Conservation (phyloP, 2,797 vertebrate species). For the Megaceryle alcyon region DNA sequence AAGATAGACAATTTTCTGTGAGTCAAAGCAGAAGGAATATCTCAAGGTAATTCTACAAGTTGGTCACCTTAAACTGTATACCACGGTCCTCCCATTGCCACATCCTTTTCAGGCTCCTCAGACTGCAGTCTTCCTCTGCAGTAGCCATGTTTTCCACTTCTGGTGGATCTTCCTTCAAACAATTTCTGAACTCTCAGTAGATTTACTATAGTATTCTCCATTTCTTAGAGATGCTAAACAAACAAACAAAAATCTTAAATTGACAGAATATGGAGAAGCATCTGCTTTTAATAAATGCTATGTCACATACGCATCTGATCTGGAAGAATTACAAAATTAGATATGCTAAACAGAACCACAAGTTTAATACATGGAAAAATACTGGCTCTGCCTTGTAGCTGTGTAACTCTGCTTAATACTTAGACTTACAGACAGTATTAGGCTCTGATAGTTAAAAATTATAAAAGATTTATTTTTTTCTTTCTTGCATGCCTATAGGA, state of each 20-base stretch:
- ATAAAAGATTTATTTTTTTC: background rate
- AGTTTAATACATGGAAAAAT: background rate
- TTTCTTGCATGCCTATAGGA: background rate
- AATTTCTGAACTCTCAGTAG: background rate
- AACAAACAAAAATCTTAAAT: background rate
- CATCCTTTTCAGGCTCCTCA: too few species aligned
- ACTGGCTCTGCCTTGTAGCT: background rate
- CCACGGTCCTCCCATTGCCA: too few species aligned
- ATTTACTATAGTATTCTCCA: background rate
- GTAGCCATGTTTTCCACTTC: background rate
- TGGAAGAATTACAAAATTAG: background rate
- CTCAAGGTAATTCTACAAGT: too few species aligned
- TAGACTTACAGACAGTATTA: background rate
- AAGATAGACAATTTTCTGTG: too few species aligned
- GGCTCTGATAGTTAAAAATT: background rate
- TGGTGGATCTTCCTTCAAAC: background rate
- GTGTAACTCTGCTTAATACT: background rate
- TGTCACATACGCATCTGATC: background rate
- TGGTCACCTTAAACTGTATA: too few species aligned
- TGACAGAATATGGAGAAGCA: background rate
- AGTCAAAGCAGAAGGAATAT: too few species aligned
- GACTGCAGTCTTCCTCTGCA: too few species aligned
- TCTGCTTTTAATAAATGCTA: background rate
- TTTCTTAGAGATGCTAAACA: background rate
- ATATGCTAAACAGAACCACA: background rate